phyloP scores from a whole-genome alignment of 2,888 invertebrate genomes.

The Lycaena phlaeas region DNA sequence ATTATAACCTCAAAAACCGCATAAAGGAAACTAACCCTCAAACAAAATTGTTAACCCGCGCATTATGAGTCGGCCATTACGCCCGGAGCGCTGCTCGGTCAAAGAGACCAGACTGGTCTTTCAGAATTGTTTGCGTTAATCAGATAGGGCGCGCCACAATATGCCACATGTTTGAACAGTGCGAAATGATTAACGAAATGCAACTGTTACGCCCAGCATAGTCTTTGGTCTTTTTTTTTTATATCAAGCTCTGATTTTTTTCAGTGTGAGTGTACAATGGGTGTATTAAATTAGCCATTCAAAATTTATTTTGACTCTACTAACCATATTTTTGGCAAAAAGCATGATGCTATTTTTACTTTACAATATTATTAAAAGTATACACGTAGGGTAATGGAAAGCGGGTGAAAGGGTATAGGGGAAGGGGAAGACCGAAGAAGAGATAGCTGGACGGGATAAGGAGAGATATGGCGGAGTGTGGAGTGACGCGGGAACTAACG shows the following conservation, averaged over 20 bases:
- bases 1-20: slow-evolving; percentile 13
- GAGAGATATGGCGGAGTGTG: too few species aligned
- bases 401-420: too few species aligned
- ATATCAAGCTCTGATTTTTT: background rate
- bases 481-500: too few species aligned
- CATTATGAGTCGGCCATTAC: slow-evolving; percentile 30
- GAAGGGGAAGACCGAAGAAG: too few species aligned
- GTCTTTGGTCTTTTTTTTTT: background rate
- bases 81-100: slow-evolving; percentile 24
- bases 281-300: too few species aligned
- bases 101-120: slow-evolving; percentile 23
- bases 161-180: slow-evolving; percentile 49
- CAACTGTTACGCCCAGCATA: slow-evolving; percentile 29
- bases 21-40: slow-evolving; percentile 33
- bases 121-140: slow-evolving; percentile 55
- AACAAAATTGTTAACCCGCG: slow-evolving; percentile 50
- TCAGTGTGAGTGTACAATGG: too few species aligned
- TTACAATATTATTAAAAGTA: too few species aligned
- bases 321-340: too few species aligned
- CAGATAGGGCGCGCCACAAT: slow-evolving; percentile 52
- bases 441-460: too few species aligned
- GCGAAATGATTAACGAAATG: slow-evolving; percentile 30
- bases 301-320: too few species aligned
- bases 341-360: too few species aligned
- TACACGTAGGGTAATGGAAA: too few species aligned